These are phyloP conservation scores for Thinocorus orbignyianus DNA, from an alignment of 2,113 vertebrate species.

Conservation along the genomic window DNA sequence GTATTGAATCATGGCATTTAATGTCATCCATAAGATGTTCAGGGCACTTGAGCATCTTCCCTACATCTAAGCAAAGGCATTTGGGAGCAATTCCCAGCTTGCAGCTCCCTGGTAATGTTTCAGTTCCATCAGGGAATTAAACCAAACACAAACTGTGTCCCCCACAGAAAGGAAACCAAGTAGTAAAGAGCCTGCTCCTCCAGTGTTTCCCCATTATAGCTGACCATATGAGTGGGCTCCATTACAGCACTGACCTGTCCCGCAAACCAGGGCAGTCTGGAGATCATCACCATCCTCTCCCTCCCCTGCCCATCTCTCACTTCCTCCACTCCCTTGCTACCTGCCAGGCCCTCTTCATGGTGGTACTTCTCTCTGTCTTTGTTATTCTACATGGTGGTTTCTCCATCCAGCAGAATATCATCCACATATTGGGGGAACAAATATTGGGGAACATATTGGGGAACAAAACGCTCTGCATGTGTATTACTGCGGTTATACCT, in stretches of 20 bases:
- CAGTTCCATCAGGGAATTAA: not conserved
- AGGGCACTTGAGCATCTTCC: not conserved
- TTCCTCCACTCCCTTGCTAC: not conserved
- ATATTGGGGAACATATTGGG: too few relatives aligned
- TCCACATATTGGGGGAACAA: not conserved
- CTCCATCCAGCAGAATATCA: not conserved
- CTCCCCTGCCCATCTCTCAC: fast-evolving
- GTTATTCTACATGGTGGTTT: not conserved
- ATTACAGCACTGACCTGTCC: not conserved
- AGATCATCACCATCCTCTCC: not conserved
- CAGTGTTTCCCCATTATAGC: fast-evolving
- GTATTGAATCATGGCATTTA: not conserved
- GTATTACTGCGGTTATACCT: fast-evolving
- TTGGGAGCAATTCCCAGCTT: not conserved
- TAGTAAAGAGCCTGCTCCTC: fast-evolving
- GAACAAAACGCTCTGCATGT: not conserved
- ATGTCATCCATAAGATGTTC: not conserved
- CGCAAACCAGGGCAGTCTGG: fast-evolving
- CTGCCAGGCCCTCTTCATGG: not conserved
- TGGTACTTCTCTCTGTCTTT: not conserved
- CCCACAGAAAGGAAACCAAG: not conserved
- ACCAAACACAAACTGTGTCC: not conserved
- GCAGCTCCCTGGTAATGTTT: not conserved
- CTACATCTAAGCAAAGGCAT: not conserved
- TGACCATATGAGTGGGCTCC: fast-evolving